These are phyloP conservation scores for Notolepis coatsorum DNA, from an alignment of 2,797 vertebrate species.

Conservation along the genomic window DNA sequence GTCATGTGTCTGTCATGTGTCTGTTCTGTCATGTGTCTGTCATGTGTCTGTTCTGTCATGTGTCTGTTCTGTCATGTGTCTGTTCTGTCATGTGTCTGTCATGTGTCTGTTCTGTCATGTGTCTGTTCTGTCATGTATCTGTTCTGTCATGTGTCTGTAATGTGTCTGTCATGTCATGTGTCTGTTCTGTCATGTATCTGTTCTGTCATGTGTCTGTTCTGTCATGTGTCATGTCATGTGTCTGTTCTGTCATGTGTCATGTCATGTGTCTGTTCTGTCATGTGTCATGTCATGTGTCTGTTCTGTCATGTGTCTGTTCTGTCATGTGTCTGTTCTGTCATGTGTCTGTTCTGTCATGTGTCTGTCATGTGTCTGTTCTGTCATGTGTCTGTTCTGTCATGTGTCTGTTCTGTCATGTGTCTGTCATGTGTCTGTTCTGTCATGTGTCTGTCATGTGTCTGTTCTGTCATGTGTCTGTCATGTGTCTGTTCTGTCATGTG, in stretches of 20 bases:
- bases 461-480: slow-evolving; percentile 65
- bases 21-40: slow-evolving; percentile 62
- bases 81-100: slow-evolving; percentile 63
- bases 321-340: slow-evolving; percentile 67
- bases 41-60: slow-evolving; percentile 68
- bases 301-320: slow-evolving; percentile 65
- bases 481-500: slow-evolving; percentile 68
- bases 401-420: slow-evolving; percentile 67
- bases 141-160: slow-evolving; percentile 64
- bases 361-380: slow-evolving; percentile 63
- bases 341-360: too few relatives aligned
- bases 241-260: slow-evolving; percentile 64
- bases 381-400: slow-evolving; percentile 72
- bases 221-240: slow-evolving; percentile 76
- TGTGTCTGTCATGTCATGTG: too few relatives aligned
- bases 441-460: slow-evolving; percentile 72
- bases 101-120: slow-evolving; percentile 69
- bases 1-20: slow-evolving; percentile 74
- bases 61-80: slow-evolving; percentile 72
- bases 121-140: slow-evolving; percentile 69
- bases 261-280: slow-evolving; percentile 67
- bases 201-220: slow-evolving; percentile 63
- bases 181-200: slow-evolving; percentile 63
- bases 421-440: slow-evolving; percentile 65
- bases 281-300: slow-evolving; percentile 72